Base-by-base conservation (phyloP, 2,797 vertebrate genomes). In the Huso huso region DNA sequence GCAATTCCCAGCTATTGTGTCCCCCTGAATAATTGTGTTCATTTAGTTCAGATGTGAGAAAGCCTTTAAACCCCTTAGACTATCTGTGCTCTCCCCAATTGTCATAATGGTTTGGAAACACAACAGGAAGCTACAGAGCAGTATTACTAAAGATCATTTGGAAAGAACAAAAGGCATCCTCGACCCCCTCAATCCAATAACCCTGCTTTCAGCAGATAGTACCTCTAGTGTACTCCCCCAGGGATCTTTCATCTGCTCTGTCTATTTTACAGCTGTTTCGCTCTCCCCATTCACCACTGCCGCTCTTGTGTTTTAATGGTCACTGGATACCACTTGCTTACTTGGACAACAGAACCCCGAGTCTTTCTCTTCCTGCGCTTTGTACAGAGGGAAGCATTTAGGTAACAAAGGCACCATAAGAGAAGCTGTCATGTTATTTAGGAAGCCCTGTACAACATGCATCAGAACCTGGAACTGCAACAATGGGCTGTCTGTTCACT, bases 401-500 rank as follows among this genome's bases (percentile, higher is more conserved):
- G 67, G 70, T 74, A 72, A 81, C 74, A 78, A 81, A 83, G 73
- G 71, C 15, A 15, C 62, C 52, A 63, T 60, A 68, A 79, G 67
- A 18, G 65, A 81, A 64, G 70, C 70, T 69, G 68, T 81, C 77
- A 78, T 78, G 81, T 78, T 80, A 77, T 77, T 69, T 75, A 78
- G 79, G 80, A 82, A 78, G 73, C 75, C 49, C 61, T 61, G 69
- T 62, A 73, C 74, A 73, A 83, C 81, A 75, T 55, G 74, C 66
- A 68, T 63, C 71, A 69, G 72, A 73, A 78, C 79, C 67, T 76
- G 75, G 81, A 71, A 71, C 53, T 48, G 69, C 73, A 77, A 93
- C 89, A 93, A 91, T 88, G 79, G 70, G 60, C 71, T 75, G 82
- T 86, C 88, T 93, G 89, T 94, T 88, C 80, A 71, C 72, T 74